phyloP scores from a whole-genome alignment of 2,113 vertebrate species.

The Micromys minutus region DNA sequence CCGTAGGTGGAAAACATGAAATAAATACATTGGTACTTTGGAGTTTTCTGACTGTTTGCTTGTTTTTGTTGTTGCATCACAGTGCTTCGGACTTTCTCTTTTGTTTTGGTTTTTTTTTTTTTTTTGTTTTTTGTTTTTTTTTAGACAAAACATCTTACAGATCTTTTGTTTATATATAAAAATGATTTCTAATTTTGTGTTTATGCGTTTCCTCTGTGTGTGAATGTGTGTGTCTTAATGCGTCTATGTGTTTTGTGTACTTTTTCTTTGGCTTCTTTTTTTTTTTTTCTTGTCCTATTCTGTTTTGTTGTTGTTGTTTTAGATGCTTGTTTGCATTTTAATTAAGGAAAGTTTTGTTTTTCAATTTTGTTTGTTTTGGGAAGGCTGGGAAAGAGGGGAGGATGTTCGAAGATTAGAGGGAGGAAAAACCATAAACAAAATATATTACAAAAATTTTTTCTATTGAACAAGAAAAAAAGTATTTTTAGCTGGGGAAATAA shows the following conservation, averaged over 20 bases:
- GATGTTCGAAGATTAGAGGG: not conserved
- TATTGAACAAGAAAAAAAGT: not conserved
- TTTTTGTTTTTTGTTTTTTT: no score
- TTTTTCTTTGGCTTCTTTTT: not conserved
- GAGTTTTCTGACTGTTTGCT: not conserved
- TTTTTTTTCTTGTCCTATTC: not conserved
- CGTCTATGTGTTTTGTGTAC: not conserved
- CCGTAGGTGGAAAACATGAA: not conserved
- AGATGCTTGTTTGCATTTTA: not conserved
- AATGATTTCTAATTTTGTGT: not conserved
- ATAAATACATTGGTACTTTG: not conserved
- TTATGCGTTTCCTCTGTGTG: not conserved
- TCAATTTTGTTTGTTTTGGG: not conserved
- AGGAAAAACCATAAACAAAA: not conserved
- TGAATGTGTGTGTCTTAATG: not conserved
- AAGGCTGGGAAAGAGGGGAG: not conserved
- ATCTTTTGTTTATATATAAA: not conserved
- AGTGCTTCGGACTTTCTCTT: not conserved
- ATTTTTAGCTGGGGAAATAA: not conserved
- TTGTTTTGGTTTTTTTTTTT: no score
- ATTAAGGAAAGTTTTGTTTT: not conserved
- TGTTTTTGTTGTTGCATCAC: not conserved
- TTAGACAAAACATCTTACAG: not conserved
- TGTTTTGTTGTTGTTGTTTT: not conserved
- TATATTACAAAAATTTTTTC: not conserved